Evolutionary conservation across 2,888 invertebrate genomes (phyloP).

Genomic region (Aporophyla nigra): DNA sequence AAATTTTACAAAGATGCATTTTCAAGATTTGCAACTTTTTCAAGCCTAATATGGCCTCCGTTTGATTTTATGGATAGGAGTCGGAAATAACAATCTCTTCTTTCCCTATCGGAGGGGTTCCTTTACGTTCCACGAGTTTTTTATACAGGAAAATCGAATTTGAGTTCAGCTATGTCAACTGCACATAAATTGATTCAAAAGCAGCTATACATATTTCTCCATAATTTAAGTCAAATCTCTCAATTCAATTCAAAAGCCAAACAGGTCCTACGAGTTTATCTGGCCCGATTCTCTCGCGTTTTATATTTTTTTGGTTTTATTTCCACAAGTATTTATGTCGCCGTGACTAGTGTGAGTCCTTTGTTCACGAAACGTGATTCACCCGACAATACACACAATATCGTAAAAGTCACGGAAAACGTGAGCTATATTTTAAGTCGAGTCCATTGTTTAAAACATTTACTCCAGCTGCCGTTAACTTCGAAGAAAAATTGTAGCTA

Average conservation of each 20-base stretch:
- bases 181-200: not conserved
- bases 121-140: not conserved
- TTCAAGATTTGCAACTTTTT: not conserved
- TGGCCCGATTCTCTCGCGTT: constrained; percentile 13
- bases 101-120: not conserved
- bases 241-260: constrained; percentile 17
- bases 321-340: constrained; percentile 47
- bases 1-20: not conserved
- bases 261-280: constrained; percentile 13
- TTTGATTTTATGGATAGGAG: not conserved
- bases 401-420: constrained; percentile 58
- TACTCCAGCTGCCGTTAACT: constrained; percentile 16
- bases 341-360: constrained; percentile 46
- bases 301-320: constrained; percentile 53
- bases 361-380: constrained; percentile 62
- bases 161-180: not conserved
- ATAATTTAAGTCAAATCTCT: not conserved
- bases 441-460: constrained; percentile 49
- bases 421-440: constrained; percentile 56
- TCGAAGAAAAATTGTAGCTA: constrained; percentile 27
- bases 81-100: not conserved
- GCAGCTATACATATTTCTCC: not conserved
- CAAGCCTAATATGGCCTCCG: not conserved
- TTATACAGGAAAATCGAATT: not conserved
- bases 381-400: constrained; percentile 57